Evolutionary conservation across 2,888 invertebrate genomes (phyloP), one percentile per base, ranked within the genome.

Genomic region (Diarsia rubi): DNA sequence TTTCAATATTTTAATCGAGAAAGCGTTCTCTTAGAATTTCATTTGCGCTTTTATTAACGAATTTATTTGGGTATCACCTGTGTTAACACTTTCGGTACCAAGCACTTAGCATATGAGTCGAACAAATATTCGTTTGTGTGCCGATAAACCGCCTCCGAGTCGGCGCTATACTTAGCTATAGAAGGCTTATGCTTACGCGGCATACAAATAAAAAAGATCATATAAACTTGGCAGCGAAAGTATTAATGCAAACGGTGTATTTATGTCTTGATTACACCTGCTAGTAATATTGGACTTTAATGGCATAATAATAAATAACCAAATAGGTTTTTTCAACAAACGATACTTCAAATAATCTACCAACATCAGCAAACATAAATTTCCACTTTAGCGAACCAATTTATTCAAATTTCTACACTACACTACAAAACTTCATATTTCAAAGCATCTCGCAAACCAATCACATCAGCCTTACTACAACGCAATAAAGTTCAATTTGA

Each of bases 401-500:
- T 16, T 67, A 27, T 3, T 24, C 16, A 0, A 52, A 54, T 44
- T 27, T 45, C 1, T 42, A 63, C 12, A 21, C 12, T 60, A n/a
- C 27, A 42, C 16, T 24, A 42, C n/a, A 44, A 5, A 70, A 69
- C 31, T 21, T 37, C 60, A 49, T 44, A 37, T 52, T 45, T 49
- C 31, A 37, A 78, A 54, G 21, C 66, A 37, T 42, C 42, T 60
- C 2, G 37, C 52, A 62, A 75, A 80, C 21, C 42, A 49, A 73
- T 6, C 8, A 31, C 66, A 42, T 47, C 80, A 60, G 49, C 69
- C 66, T 60, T 73, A 72, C 19, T 12, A 5, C 60, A 69, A 49
- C 21, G 54, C 21, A 12, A 64, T 73, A 75, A 63, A 47, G 68
- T 69, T 66, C 52, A 76, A 75, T 67, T 60, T 79, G 47, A 21